Conservation (phyloP, 2,797 vertebrate species). For the Lycodopsis pacificus region DNA sequence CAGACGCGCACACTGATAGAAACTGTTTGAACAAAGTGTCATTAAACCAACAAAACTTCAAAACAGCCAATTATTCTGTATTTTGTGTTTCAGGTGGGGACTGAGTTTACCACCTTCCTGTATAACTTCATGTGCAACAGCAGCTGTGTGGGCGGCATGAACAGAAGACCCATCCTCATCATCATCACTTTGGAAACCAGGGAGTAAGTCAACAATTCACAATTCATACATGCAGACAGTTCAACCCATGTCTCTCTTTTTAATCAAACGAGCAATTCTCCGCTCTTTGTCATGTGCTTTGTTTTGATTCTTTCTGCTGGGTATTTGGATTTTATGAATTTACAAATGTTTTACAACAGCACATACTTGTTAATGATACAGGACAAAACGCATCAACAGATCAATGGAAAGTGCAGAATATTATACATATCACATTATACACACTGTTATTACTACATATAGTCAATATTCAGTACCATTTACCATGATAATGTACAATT, state of each 20-base stretch:
- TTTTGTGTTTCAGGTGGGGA: constrained; percentile 90
- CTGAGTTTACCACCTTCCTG: constrained; percentile 97
- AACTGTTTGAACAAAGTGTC: not conserved
- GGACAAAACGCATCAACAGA: not conserved
- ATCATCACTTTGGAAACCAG: constrained; percentile 97
- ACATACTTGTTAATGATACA: not conserved
- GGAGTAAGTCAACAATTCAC: constrained; percentile 88
- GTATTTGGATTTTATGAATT: not conserved
- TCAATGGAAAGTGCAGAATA: not conserved
- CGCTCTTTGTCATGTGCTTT: not conserved
- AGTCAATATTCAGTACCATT: not conserved
- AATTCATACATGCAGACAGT: not conserved
- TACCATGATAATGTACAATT: not conserved
- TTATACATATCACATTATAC: not conserved
- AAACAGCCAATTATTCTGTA: not conserved
- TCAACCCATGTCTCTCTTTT: not conserved
- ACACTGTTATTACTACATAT: not conserved
- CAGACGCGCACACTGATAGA: not conserved
- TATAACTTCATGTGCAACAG: constrained; percentile 99
- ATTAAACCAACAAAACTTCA: not conserved
- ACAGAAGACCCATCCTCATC: constrained; percentile 97
- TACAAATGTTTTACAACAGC: not conserved
- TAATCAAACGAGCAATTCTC: not conserved
- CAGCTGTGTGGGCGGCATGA: constrained; percentile 99
- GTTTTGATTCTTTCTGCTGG: not conserved